Percentiles rank a stretch among this genome's conserved stretches.
phyloP scores from a whole-genome alignment of 2,888 invertebrate species.

The Dicroscelio sp. region DNA sequence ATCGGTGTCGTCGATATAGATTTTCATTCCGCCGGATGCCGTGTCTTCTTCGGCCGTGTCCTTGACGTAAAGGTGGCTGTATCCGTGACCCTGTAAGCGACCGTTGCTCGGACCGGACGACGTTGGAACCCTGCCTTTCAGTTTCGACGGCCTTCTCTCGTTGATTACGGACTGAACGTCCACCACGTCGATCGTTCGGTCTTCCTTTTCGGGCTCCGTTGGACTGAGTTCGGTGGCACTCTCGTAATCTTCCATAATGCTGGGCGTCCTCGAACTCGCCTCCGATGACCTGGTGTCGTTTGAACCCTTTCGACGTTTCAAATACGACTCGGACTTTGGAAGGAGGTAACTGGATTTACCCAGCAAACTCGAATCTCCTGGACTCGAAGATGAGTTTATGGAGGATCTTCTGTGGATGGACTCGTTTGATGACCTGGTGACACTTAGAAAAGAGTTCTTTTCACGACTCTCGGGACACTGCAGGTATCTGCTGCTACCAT shows the following conservation, averaged over 20 bases:
- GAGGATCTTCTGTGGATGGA: slow-evolving; percentile 84
- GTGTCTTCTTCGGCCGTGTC: slow-evolving; percentile 71
- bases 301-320: slow-evolving; percentile 75
- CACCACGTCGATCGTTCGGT: slow-evolving; percentile 80
- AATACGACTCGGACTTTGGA: slow-evolving; percentile 82
- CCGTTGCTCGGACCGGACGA: slow-evolving; percentile 48
- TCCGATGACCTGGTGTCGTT: slow-evolving; percentile 65
- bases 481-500: slow-evolving; percentile 91
- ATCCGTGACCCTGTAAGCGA: slow-evolving; percentile 72
- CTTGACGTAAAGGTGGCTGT: slow-evolving; percentile 86
- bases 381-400: slow-evolving; percentile 79
- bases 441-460: slow-evolving; percentile 86
- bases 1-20: slow-evolving; percentile 89
- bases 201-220: slow-evolving; percentile 74
- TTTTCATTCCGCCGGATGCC: slow-evolving; percentile 86
- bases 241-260: slow-evolving; percentile 79
- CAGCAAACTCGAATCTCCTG: slow-evolving; percentile 66
- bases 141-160: slow-evolving; percentile 90
- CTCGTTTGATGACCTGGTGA: slow-evolving; percentile 84
- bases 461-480: slow-evolving; percentile 83
- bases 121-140: slow-evolving; percentile 84
- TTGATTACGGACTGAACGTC: slow-evolving; percentile 91
- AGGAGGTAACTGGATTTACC: slow-evolving; percentile 79
- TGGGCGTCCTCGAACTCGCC: slow-evolving; percentile 73
- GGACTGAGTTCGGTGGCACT: slow-evolving; percentile 67